Conservation (phyloP, 1,140 invertebrate genomes). For the Cydia splendana region DNA sequence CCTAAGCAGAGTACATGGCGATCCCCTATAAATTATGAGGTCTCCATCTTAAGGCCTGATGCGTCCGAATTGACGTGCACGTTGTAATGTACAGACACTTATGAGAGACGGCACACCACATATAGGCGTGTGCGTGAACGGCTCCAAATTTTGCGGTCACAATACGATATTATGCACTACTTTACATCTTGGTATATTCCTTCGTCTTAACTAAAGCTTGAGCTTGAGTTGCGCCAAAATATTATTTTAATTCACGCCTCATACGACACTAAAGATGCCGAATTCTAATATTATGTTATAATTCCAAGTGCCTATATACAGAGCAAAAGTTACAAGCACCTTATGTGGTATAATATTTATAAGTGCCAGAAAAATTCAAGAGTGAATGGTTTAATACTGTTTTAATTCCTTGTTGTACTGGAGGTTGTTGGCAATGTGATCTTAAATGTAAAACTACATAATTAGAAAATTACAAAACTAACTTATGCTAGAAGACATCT, state of each 20-base stretch:
- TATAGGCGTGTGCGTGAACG: no score
- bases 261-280: slow-evolving; percentile 2
- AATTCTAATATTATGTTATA: background rate
- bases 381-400: slow-evolving; percentile 2
- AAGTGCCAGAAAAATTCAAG: background rate
- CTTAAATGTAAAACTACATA: slow-evolving; percentile 25
- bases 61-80: no score
- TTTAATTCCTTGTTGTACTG: slow-evolving; percentile 13
- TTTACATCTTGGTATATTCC: no score
- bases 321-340: slow-evolving; percentile 12
- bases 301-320: slow-evolving; percentile 12
- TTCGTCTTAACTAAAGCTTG: no score
- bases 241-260: background rate
- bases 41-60: no score
- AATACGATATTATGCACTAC: no score
- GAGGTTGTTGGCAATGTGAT: slow-evolving; percentile 23
- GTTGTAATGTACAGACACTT: no score
- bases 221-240: background rate
- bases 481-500: slow-evolving; percentile 16
- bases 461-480: slow-evolving; percentile 31
- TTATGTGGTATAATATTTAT: background rate
- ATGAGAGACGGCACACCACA: no score
- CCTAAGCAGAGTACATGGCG: no score
- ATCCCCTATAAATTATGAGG: no score
- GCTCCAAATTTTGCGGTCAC: no score